Base-by-base conservation (phyloP, 2,797 vertebrate genomes). In the Lacerta agilis region DNA sequence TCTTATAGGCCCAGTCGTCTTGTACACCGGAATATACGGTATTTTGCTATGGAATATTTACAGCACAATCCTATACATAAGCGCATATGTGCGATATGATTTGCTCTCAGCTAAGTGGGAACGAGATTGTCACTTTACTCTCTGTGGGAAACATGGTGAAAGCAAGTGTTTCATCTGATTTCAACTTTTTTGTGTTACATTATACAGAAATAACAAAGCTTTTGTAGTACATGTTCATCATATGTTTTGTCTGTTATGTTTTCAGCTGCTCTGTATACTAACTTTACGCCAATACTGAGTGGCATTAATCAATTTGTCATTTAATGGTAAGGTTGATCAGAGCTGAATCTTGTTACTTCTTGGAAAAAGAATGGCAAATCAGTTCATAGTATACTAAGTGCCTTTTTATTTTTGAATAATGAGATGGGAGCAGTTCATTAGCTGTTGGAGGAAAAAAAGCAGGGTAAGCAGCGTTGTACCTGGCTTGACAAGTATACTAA, bases 401-500 rank as follows among this genome's bases (percentile, higher is more conserved):
- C 96, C 96, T 97, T 97, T 97, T 97, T 97, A 97, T 97, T 97
- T 97, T 97, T 97, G 98, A 98, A 97, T 98, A 98, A 98, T 98
- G 98, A 98, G 98, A 97, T 96, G 94, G 97, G 98, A 97, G 97
- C 97, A 98, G 97, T 98, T 99, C 98, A 98, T 98, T 98, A 99
- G 98, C 96, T 97, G 97, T 97, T 97, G 94, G 96, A 97, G 96
- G 90, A 94, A 95, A 96, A 96, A 97, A 97, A 96, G 97, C 96
- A 95, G 98, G 98, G 98, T 98, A 98, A 98, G 98, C 98, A 97
- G 96, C 94, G 95, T 97, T 97, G 97, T 98, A 98, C 98, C 98
- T 98, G 98, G 97, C 97, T 98, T 99, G 98, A 98, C 98, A 98
- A 98, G 98, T 98, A 98, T 98, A 98, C 98, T 99, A 98, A 98